Evolutionary conservation across 1,140 invertebrate genomes (phyloP).

Genomic region (Sinella curviseta): DNA sequence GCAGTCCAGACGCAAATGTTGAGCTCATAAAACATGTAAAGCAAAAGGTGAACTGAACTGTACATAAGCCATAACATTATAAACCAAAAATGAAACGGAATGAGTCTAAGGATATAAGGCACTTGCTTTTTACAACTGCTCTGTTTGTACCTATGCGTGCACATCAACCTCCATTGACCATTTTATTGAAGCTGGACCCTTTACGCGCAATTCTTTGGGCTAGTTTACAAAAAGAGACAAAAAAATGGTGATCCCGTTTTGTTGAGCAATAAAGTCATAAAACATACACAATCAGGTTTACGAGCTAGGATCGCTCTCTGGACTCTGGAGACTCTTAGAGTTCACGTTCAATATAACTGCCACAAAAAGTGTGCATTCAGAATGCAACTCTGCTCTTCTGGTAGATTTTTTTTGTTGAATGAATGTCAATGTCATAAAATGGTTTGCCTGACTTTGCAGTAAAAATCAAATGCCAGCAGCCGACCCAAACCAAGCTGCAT

Average conservation of each 20-base stretch:
- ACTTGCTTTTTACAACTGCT: constrained; percentile 4
- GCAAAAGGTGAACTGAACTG: too few relatives aligned
- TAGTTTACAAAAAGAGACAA: background rate
- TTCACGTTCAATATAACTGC: too few relatives aligned
- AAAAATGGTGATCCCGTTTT: constrained; percentile 7
- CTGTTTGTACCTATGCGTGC: constrained; percentile 5
- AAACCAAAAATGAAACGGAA: too few relatives aligned
- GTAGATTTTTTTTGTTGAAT: constrained; percentile 1
- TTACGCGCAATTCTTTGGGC: background rate
- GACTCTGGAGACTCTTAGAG: background rate
- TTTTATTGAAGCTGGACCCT: too few relatives aligned
- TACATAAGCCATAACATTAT: too few relatives aligned
- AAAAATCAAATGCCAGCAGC: background rate
- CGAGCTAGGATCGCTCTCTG: background rate
- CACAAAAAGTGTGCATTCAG: too few relatives aligned
- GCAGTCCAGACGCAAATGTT: too few relatives aligned
- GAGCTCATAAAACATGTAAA: too few relatives aligned
- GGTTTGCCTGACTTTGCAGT: background rate
- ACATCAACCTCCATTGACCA: too few relatives aligned
- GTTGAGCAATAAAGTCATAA: constrained; percentile 43
- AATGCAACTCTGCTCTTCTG: too few relatives aligned
- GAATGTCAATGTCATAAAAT: constrained; percentile 12
- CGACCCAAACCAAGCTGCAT: background rate
- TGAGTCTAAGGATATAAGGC: too few relatives aligned
- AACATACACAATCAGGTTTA: constrained; percentile 32